Base-by-base conservation (phyloP, 2,888 invertebrate species). In the Agonum fuliginosum region DNA sequence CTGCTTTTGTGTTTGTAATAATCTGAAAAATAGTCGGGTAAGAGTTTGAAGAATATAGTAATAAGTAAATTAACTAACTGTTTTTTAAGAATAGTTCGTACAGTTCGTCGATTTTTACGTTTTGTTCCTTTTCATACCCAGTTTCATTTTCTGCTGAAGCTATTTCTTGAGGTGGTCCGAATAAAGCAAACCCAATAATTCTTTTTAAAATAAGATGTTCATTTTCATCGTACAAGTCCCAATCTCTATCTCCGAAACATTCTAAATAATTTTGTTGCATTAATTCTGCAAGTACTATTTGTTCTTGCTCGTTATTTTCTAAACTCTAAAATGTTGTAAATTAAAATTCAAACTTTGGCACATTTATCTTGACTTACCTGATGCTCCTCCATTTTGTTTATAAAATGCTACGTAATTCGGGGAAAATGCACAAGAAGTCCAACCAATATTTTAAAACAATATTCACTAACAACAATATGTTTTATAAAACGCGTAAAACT, bases 161-260 rank as follows among this genome's bases (percentile, higher is more conserved):
- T 17, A 46, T 3, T 67, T 30, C 51, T n/a, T 8, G 22, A 0
- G 70, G 69, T 20, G 34, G 6, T 12, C 77, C 70, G 41, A 54
- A 77, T 3, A 77, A 17, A 41, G 77, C 77, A 20, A 51, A 77
- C 24, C 70, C 54, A 27, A 77, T 70, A 46, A 41, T 37, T 10
- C 54, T 12, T 51, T 70, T 77, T 1, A 77, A 41, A 20, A 58
- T 51, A 48, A 34, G 10, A 24, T 54, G 37, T 24, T 77, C 58
- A n/a, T 41, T 19, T 10, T 6, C 19, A 24, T 22, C 17, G 37
- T 77, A 77, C 10, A 24, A 10, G 54, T 77, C 43, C 77, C 77
- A 77, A 54, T 77, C 77, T 70, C 69, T 69, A 24, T 77, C 77
- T 10, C 77, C 77, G 1, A 77, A 22, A 27, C 14, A 30, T 41